A percentile compares a stretch with the other conserved stretches of the same genome.
Evolutionary conservation across 2,113 vertebrate genomes (phyloP).

Genomic region (Boulengeromyrus knoepffleri): DNA sequence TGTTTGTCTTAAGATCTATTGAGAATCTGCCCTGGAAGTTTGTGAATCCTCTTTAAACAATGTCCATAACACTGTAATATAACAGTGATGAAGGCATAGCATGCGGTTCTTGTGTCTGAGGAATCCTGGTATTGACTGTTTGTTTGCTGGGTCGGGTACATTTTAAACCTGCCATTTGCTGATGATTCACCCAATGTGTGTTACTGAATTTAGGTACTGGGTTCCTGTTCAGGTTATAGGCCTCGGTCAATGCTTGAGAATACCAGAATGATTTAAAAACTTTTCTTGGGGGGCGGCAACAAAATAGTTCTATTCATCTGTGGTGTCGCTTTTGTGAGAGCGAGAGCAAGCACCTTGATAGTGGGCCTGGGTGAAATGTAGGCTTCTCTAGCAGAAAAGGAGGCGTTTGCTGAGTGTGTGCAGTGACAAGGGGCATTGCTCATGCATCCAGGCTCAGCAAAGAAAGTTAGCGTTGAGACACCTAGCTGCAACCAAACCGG

Average conservation of each 20-base stretch:
- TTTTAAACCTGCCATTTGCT: neutral
- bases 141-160: neutral
- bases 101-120: neutral
- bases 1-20: neutral
- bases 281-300: neutral
- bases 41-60: neutral
- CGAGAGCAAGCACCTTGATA: neutral
- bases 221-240: neutral
- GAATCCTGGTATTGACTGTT: neutral
- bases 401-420: neutral
- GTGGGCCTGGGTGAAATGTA: neutral
- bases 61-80: neutral
- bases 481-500: neutral
- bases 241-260: neutral
- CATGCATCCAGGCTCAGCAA: neutral
- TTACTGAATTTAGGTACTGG: neutral
- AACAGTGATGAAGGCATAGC: neutral
- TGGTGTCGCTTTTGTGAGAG: neutral
- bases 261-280: neutral
- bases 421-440: neutral
- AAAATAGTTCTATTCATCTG: neutral
- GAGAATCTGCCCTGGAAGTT: neutral
- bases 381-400: neutral
- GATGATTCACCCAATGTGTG: neutral
- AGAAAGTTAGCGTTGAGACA: neutral